These are phyloP conservation scores for Lanius ludovicianus DNA, from an alignment of 2,113 vertebrate genomes.

Conservation along the genomic window DNA sequence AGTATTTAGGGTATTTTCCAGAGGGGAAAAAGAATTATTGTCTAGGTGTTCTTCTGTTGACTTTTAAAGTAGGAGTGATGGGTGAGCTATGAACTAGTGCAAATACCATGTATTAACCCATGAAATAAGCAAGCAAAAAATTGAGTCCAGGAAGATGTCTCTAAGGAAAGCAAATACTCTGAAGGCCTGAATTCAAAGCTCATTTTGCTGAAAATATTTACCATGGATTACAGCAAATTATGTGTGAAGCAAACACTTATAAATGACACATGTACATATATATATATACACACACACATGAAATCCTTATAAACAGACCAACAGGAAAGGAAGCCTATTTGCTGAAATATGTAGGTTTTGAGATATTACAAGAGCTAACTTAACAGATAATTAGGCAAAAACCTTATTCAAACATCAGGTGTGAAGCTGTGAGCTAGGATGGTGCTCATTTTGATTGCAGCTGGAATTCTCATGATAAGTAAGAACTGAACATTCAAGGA, in stretches of 20 bases:
- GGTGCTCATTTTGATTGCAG: not conserved
- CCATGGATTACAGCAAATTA: not conserved
- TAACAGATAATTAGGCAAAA: not conserved
- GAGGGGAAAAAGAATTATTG: not conserved
- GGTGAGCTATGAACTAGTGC: not conserved
- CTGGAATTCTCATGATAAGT: not conserved
- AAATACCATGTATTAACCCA: not conserved
- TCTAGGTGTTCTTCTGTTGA: not conserved
- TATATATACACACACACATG: rapidly evolving
- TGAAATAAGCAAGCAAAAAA: not conserved
- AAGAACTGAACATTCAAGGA: not conserved
- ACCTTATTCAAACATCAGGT: not conserved
- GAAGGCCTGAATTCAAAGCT: not conserved
- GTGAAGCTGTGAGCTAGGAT: not conserved
- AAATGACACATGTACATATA: not conserved
- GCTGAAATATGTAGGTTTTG: not conserved
- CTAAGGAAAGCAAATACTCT: not conserved
- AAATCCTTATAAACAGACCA: not conserved
- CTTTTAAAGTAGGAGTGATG: not conserved
- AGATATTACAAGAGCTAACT: not conserved
- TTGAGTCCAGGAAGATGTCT: not conserved
- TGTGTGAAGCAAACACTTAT: not conserved
- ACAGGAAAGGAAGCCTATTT: not conserved
- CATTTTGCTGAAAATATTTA: not conserved
- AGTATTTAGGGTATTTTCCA: not conserved